These are phyloP conservation scores for Fringilla coelebs DNA, from an alignment of 2,797 vertebrate species.

Conservation along the genomic window DNA sequence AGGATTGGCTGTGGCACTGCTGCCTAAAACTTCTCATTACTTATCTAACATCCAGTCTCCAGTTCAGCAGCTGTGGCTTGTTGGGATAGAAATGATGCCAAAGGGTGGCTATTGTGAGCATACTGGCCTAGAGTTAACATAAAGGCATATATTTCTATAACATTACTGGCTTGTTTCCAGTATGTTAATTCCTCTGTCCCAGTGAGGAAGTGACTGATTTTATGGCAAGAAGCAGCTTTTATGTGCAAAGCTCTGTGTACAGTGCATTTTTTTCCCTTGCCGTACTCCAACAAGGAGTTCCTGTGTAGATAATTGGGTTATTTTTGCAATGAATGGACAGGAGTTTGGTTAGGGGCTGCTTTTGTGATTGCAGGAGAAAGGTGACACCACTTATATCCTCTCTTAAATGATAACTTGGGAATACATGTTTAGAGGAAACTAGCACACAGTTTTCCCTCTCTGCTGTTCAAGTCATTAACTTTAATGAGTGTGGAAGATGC, in stretches of 20 bases:
- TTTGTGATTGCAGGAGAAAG: conserved; percentile 15
- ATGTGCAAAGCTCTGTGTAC: background rate
- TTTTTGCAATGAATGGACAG: background rate
- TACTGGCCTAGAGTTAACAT: background rate
- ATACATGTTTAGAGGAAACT: background rate
- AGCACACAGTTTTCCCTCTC: background rate
- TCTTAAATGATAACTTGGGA: background rate
- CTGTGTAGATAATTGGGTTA: background rate
- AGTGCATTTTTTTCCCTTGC: background rate
- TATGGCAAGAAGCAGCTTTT: conserved; percentile 29
- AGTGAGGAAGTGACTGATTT: conserved; percentile 16
- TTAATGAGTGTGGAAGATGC: conserved; percentile 11
- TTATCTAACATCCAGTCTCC: conserved; percentile 8
- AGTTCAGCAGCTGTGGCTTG: conserved; percentile 41
- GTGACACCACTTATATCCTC: background rate
- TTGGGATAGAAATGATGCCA: conserved; percentile 27
- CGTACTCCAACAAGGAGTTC: background rate
- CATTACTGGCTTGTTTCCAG: conserved; percentile 28
- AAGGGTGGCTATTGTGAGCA: background rate
- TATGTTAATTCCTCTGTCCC: conserved; percentile 33
- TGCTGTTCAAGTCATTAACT: conserved; percentile 32
- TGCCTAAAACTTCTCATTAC: background rate
- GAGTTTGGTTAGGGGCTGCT: background rate
- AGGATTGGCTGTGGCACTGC: background rate
- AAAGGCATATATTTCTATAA: conserved; percentile 23